Evolutionary conservation across 2,888 invertebrate genomes (phyloP).

Genomic region (Tachystola acroxantha): DNA sequence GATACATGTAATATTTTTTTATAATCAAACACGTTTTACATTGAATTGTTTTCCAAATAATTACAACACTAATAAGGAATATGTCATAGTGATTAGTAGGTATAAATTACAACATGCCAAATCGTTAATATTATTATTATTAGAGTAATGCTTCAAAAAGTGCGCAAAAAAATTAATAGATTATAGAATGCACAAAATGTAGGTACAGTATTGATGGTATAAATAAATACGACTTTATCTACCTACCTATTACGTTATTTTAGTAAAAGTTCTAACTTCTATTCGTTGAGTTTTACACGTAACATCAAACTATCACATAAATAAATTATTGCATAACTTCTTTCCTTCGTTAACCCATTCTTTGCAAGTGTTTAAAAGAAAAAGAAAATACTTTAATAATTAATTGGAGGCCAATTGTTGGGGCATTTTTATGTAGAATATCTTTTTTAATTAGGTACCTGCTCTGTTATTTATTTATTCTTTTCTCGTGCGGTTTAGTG

Average conservation of each 20-base stretch:
- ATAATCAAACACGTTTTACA: conserved; percentile 31
- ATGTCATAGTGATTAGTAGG: conserved; percentile 3
- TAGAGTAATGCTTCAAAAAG: conserved; percentile 6
- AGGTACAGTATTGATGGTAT: background rate
- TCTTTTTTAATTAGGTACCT: conserved; percentile 19
- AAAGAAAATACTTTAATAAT: too few relatives aligned
- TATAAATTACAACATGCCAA: conserved; percentile 15
- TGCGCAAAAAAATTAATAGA: conserved; percentile 6
- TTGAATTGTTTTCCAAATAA: conserved; percentile 28
- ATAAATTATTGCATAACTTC: background rate
- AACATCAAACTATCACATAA: background rate
- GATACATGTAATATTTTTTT: conserved; percentile 31
- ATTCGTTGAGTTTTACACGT: too few relatives aligned
- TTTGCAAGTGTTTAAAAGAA: too few relatives aligned
- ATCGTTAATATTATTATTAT: conserved; percentile 5
- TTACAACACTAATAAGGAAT: conserved; percentile 21
- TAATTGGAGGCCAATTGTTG: background rate
- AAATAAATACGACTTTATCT: background rate
- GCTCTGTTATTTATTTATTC: too few relatives aligned
- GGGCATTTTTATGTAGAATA: too few relatives aligned
- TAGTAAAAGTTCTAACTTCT: background rate
- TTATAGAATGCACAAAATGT: background rate
- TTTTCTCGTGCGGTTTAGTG: too few relatives aligned
- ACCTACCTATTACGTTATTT: background rate
- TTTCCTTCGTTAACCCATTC: too few relatives aligned